phyloP scores from a whole-genome alignment of 1,140 invertebrate genomes.

The Drosophila tristis region DNA sequence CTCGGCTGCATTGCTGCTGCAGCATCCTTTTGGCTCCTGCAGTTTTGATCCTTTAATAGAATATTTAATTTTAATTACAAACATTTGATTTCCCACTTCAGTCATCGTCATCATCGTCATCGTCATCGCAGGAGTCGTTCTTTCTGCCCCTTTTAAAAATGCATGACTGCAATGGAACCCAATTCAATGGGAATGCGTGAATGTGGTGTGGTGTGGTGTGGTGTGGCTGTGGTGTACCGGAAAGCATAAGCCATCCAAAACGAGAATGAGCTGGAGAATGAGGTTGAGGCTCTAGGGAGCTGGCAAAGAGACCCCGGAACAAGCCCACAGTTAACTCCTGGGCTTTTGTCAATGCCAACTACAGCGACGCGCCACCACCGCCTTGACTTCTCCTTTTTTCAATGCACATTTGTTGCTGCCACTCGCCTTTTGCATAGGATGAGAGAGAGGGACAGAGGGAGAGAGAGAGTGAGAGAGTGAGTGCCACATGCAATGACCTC shows the following conservation, averaged over 20 bases:
- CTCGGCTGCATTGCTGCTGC: constrained; percentile 51
- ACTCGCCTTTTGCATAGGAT: neutral
- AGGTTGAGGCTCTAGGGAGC: too few relatives aligned
- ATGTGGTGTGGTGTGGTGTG: neutral
- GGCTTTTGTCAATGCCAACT: too few relatives aligned
- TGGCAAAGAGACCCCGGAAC: too few relatives aligned
- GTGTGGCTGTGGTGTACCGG: constrained; percentile 27
- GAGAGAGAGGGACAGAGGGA: too few relatives aligned
- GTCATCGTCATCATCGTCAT: constrained; percentile 46
- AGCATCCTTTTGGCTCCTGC: constrained; percentile 70
- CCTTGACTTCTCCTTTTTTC: too few relatives aligned
- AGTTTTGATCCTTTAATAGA: constrained; percentile 83
- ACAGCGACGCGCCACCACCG: too few relatives aligned
- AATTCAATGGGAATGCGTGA: constrained; percentile 59
- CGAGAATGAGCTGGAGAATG: constrained; percentile 35
- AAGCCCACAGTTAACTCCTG: too few relatives aligned
- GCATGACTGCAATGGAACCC: constrained; percentile 46
- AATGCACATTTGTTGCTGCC: too few relatives aligned
- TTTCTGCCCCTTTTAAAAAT: constrained; percentile 62
- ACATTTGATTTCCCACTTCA: constrained; percentile 83
- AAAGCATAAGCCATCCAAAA: constrained; percentile 71
- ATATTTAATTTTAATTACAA: constrained; percentile 83
- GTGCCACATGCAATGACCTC: too few relatives aligned
- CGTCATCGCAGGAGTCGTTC: constrained; percentile 1
- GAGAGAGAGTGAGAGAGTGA: too few relatives aligned